These are phyloP conservation scores for Enhydra lutris DNA, from an alignment of 2,113 vertebrate species.

Conservation along the genomic window DNA sequence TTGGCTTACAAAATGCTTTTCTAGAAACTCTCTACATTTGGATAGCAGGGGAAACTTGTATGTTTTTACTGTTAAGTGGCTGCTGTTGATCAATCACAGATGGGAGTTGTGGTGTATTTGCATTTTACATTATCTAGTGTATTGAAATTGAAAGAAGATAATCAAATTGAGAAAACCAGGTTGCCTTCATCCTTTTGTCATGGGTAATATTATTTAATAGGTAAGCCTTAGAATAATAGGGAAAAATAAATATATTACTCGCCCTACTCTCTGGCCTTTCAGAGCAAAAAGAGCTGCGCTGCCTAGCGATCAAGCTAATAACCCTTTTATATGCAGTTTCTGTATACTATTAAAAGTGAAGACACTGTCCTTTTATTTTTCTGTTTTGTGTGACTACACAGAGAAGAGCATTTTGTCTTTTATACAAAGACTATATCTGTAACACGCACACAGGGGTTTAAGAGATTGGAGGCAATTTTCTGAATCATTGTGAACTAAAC, in stretches of 20 bases:
- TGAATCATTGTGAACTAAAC: background rate
- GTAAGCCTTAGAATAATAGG: background rate
- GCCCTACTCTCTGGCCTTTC: background rate
- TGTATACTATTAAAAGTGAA: background rate
- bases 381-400: background rate
- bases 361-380: background rate
- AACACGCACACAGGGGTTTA: background rate
- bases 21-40: background rate
- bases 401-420: constrained; percentile 31
- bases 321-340: background rate
- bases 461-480: constrained; percentile 33
- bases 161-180: background rate
- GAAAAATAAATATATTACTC: background rate
- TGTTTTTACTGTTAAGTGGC: background rate
- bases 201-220: constrained; percentile 10
- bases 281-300: background rate
- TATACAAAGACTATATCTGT: background rate
- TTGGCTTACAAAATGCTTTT: background rate
- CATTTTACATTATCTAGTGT: constrained; percentile 25
- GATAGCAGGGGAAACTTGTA: background rate
- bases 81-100: background rate
- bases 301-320: background rate
- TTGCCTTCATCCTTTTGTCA: constrained; percentile 24
- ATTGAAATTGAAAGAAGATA: constrained; percentile 1
- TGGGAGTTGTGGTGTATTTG: background rate